Percentiles rank a stretch among this genome's conserved stretches.
These are phyloP conservation scores for Procambarus virginalis DNA, from an alignment of 1,140 invertebrate species.

Conservation along the genomic window DNA sequence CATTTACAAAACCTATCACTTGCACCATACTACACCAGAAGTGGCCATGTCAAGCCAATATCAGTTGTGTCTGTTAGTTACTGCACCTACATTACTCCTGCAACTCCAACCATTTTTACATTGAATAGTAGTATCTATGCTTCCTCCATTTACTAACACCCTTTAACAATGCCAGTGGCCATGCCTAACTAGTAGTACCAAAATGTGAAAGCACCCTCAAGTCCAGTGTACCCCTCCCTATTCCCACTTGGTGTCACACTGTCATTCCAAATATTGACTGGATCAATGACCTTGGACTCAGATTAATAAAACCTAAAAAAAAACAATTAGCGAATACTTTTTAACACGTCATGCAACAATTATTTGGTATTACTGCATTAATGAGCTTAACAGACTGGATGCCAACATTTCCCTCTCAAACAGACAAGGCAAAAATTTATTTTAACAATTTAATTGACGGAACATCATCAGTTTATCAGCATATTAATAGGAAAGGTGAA, in stretches of 20 bases:
- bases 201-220: background rate
- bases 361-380: background rate
- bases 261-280: background rate
- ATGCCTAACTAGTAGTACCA: slow-evolving; percentile 6
- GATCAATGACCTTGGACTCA: slow-evolving; percentile 1
- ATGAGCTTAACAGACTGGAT: slow-evolving; percentile 3
- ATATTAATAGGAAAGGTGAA: background rate
- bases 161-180: background rate
- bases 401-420: background rate
- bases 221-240: background rate
- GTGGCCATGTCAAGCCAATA: background rate
- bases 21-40: background rate
- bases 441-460: background rate
- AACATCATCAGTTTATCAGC: background rate
- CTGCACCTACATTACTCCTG: background rate
- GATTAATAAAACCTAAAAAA: background rate
- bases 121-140: background rate
- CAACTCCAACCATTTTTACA: background rate
- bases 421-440: background rate
- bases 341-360: background rate
- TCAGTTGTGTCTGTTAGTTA: background rate
- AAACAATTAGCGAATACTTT: background rate
- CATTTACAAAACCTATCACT: background rate
- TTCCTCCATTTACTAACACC: background rate
- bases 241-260: background rate